Conservation (phyloP, 1,140 invertebrate genomes). For the Bombus breviceps region DNA sequence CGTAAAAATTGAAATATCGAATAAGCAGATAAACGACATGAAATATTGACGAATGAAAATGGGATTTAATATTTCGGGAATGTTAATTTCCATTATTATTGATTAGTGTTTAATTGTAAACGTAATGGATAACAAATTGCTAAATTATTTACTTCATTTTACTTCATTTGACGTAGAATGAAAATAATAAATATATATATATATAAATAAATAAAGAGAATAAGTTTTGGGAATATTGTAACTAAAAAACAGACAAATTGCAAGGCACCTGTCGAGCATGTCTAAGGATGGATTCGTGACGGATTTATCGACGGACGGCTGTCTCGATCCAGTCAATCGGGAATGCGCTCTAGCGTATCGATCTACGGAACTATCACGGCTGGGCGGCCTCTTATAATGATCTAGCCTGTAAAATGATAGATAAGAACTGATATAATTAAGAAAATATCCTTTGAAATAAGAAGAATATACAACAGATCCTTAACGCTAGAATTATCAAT, state of each 20-base stretch:
- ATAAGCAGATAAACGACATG: no score
- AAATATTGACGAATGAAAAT: no score
- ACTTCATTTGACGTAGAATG: no score
- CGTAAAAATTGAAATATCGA: no score
- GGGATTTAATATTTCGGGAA: no score
- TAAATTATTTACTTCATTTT: no score
- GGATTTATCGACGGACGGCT: conserved; percentile 89
- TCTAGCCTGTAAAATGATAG: conserved; percentile 86
- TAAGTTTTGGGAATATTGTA: conserved; percentile 13
- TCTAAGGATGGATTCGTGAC: conserved; percentile 77
- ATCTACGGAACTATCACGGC: conserved; percentile 93
- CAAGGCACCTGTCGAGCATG: conserved; percentile 78
- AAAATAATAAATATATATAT: no score
- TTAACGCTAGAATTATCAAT: background rate
- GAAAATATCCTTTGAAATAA: no score
- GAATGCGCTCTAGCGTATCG: conserved; percentile 87
- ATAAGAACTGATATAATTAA: background rate
- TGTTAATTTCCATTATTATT: no score
- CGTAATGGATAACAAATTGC: no score
- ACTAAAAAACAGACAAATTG: background rate
- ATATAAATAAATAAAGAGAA: background rate
- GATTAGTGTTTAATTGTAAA: no score
- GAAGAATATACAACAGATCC: background rate
- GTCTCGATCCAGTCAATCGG: conserved; percentile 85
- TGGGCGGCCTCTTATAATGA: conserved; percentile 95